These are phyloP conservation scores for Diarsia rubi DNA, from an alignment of 2,888 invertebrate species.

Conservation along the genomic window DNA sequence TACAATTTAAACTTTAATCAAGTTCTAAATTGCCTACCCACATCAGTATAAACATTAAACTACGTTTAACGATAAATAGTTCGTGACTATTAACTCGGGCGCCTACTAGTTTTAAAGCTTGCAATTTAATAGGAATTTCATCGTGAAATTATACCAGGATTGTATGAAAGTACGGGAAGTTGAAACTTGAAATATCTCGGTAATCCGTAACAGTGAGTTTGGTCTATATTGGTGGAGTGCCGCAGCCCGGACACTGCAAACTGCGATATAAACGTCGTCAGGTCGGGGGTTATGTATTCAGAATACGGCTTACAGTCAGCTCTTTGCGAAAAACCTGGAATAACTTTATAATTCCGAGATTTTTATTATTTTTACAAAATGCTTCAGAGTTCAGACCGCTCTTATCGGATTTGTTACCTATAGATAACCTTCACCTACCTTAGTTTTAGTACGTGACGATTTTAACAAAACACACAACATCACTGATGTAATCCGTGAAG, in stretches of 20 bases:
- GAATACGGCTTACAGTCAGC: slow-evolving; percentile 57
- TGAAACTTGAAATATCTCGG: slow-evolving; percentile 41
- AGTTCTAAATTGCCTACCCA: slow-evolving; percentile 61
- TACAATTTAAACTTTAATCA: slow-evolving; percentile 64
- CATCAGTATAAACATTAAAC: slow-evolving; percentile 56
- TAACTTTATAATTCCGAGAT: slow-evolving; percentile 46
- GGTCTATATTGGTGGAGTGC: slow-evolving; percentile 9
- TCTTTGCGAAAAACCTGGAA: slow-evolving; percentile 57
- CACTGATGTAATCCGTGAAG: no score
- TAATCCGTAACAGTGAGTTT: slow-evolving; percentile 47
- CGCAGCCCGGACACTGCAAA: slow-evolving; percentile 51
- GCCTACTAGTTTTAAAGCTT: slow-evolving; percentile 45
- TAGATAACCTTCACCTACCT: background rate
- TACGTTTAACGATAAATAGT: slow-evolving; percentile 61
- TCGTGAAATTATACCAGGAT: slow-evolving; percentile 50
- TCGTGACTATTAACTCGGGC: slow-evolving; percentile 53
- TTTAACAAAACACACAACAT: no score
- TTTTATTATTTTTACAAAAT: slow-evolving; percentile 42
- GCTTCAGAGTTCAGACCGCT: slow-evolving; percentile 1
- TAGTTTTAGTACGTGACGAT: background rate
- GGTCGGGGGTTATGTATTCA: slow-evolving; percentile 59
- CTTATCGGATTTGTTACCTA: slow-evolving; percentile 30
- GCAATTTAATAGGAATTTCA: slow-evolving; percentile 50
- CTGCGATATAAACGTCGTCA: slow-evolving; percentile 61
- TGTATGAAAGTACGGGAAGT: slow-evolving; percentile 33